Base-by-base conservation (phyloP, 64 coral and sea anemone species). In the Porites lutea region DNA sequence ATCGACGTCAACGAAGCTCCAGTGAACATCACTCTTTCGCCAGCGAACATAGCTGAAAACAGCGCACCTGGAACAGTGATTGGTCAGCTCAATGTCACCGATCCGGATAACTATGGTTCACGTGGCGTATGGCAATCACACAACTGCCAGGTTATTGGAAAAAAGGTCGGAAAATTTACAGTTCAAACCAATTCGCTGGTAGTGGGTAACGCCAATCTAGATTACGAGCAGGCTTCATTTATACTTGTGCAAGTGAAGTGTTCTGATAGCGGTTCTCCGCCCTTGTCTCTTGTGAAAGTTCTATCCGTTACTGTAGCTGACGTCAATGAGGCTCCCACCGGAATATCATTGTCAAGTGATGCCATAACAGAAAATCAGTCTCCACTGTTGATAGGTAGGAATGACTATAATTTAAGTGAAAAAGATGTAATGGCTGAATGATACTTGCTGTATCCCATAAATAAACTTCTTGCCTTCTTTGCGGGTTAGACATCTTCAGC, bases 1-100 rank as follows among this genome's bases (percentile, higher is more conserved):
- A 37, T 86, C 6, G 90, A 96, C 79, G 51, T 89, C 11, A 96
- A 96, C 72, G 95, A 96, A 73, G 95, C 86, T 6, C 95, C 95
- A n/a, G 71, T 50, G 12, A 86, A 89, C 59, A 86, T 96, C 58
- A 89, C 54, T 18, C 54, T 96, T 79, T 57, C 78, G 6, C 83
- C 82, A 46, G 52, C 59, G 49, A 87, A 86, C 80, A 78, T 96
- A 62, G 65, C 16, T 2, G 95, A 96, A 76, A 96, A 96, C 46
- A 96, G 95, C 64, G 47, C 83, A 74, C 76, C 63, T 27, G 90
- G 95, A 20, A 93, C 86, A 72, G n/a, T 72, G 69, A 86, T 96
- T 86, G 95, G 95, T 46, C 76, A 46, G 20, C 84, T 96, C 8
- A 92, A 12, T 20, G 79, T 96, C 52, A 89, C 37, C 51, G 95